Base-by-base conservation (phyloP, 2,888 invertebrate genomes). In the Hypselothyrea guttata region DNA sequence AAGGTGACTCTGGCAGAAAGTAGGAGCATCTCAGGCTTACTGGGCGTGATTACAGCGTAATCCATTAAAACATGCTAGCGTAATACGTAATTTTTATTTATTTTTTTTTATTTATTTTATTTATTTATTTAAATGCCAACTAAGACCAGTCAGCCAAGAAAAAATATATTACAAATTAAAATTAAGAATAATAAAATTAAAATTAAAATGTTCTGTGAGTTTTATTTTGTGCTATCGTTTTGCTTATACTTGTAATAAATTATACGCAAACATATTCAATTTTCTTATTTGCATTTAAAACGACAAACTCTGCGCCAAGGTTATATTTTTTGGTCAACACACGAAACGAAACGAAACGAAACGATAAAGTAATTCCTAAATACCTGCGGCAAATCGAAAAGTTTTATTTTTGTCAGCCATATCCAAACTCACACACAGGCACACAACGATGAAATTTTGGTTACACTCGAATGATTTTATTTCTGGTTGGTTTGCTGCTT, bases 391-490 rank as follows among this genome's bases (percentile, higher is more conserved):
- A 79, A 71, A 79, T 69, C 72, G 65, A 68, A 83, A 75, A 83
- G 60, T 76, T 77, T 65, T 61, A 54, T 55, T 46, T 75, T 62
- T 61, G 55, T 58, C 71, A 49, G 44, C 45, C 28, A 12, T 27
- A 9, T 40, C 11, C 16, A 28, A 11, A 12, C 34, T 27, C 16
- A 49, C 16, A 34, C 8, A 35, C n/a, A 40, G 34, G 40, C 22
- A 30, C 11, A 22, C 11, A 45, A 38, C 28, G n/a, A n/a, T 48
- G 59, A 61, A 64, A 56, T 73, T 66, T 62, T 48, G 55, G 69
- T 44, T 67, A 70, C 84, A 74, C 70, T 73, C 61, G 57, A 84
- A 81, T 81, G 82, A 76, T 73, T 77, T 82, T 74, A 84, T 76
- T 77, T 77, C 60, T 48, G 68, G 41, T 52, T 55, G 59, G 62